phyloP scores from a whole-genome alignment of 2,113 vertebrate genomes.

The Thamnophis sirtalis region DNA sequence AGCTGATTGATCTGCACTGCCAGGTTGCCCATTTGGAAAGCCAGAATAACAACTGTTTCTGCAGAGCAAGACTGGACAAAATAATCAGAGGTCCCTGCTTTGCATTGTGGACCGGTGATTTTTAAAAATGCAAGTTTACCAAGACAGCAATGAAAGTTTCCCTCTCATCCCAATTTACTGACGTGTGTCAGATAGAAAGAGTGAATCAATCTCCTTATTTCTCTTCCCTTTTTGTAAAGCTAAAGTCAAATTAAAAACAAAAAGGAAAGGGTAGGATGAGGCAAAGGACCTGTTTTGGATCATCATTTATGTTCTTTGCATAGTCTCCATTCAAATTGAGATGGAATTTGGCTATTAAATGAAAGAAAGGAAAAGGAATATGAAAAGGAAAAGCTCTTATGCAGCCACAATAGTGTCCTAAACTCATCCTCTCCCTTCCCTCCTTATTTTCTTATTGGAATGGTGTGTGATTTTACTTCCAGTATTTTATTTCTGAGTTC shows the following conservation, averaged over 20 bases:
- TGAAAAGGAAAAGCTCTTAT: not conserved
- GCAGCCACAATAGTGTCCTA: not conserved
- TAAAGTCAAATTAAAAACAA: not conserved
- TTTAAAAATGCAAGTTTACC: not conserved
- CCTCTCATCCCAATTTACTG: not conserved
- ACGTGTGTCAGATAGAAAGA: not conserved
- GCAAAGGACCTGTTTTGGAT: not conserved
- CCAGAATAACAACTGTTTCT: not conserved
- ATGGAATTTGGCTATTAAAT: not conserved
- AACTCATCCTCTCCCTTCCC: not conserved
- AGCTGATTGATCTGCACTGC: not conserved
- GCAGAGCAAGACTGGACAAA: not conserved
- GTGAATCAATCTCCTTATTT: not conserved
- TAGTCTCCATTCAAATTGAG: not conserved
- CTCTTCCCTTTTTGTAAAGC: not conserved
- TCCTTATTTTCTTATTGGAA: not conserved
- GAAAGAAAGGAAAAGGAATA: not conserved
- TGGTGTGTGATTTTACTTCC: not conserved
- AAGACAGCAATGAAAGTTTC: not conserved
- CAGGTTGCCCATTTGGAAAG: not conserved
- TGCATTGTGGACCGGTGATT: not conserved
- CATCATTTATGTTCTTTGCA: not conserved
- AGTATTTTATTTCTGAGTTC: not conserved
- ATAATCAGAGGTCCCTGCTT: not conserved
- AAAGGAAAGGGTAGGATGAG: not conserved